These are phyloP conservation scores for Gobio gobio DNA, from an alignment of 2,113 vertebrate genomes.

Conservation along the genomic window DNA sequence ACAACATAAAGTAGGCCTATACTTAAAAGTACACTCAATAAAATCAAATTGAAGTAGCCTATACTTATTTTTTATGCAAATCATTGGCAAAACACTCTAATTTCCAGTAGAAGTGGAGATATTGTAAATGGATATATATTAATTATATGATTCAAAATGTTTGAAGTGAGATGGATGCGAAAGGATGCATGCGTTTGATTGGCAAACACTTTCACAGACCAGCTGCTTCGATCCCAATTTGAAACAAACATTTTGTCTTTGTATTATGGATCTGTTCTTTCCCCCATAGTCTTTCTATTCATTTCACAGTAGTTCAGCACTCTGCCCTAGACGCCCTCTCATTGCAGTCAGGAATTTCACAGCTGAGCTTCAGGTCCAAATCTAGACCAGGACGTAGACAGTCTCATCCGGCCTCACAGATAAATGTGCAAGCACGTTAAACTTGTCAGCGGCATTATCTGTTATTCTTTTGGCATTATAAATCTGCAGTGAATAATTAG, in stretches of 20 bases:
- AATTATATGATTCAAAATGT: neutral
- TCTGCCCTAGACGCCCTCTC: slow-evolving; percentile 62
- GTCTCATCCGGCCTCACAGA: slow-evolving; percentile 45
- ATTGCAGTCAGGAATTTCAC: slow-evolving; percentile 75
- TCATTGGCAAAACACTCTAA: neutral
- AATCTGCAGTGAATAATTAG: neutral
- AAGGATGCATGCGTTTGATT: neutral
- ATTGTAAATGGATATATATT: too few relatives aligned
- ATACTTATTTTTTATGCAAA: neutral
- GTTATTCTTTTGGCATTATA: neutral
- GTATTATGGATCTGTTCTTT: neutral
- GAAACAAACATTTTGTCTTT: neutral
- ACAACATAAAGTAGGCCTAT: too few relatives aligned
- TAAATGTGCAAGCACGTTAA: neutral
- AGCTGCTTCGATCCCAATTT: neutral
- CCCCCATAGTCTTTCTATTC: slow-evolving; percentile 58
- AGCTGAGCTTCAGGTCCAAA: slow-evolving; percentile 55
- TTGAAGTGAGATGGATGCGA: neutral
- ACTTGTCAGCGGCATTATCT: neutral
- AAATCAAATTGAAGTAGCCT: too few relatives aligned
- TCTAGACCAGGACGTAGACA: slow-evolving; percentile 47
- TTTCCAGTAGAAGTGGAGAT: neutral
- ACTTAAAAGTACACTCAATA: too few relatives aligned
- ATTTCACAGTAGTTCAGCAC: slow-evolving; percentile 58
- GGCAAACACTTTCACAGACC: neutral